Evolutionary conservation across 2,888 invertebrate genomes (phyloP).

Genomic region (Glyphotaelius pellucidus): DNA sequence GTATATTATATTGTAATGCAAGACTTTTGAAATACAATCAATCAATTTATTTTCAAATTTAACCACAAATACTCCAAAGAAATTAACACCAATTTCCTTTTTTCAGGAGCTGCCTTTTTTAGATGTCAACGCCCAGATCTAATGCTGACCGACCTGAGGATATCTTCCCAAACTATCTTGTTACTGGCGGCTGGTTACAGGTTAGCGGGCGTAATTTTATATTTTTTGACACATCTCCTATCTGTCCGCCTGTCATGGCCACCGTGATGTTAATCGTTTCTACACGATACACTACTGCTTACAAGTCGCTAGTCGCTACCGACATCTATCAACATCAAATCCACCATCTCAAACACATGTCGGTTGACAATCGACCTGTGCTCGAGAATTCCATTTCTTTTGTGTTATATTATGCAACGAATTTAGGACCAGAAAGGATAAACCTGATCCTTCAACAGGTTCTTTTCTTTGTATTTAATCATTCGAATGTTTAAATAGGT

Average conservation of each 20-base stretch:
- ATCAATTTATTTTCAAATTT: not conserved
- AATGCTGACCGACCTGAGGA: not conserved
- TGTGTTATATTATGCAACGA: conserved; percentile 37
- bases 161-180: conserved; percentile 58
- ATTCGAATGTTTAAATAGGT: conserved; percentile 35
- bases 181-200: conserved; percentile 40
- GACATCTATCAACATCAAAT: conserved; percentile 2
- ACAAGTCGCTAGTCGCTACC: conserved; percentile 41
- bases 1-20: not conserved
- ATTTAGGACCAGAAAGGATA: conserved; percentile 40
- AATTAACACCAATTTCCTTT: not conserved
- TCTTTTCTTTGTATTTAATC: conserved; percentile 53
- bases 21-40: not conserved
- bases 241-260: conserved; percentile 55
- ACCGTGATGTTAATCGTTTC: conserved; percentile 55
- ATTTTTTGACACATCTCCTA: conserved; percentile 56
- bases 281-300: conserved; percentile 43
- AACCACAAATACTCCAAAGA: not conserved
- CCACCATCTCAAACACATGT: conserved; percentile 58
- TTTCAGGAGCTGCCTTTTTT: conserved; percentile 33
- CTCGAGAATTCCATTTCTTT: conserved; percentile 32
- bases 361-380: conserved; percentile 52
- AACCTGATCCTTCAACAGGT: conserved; percentile 50
- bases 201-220: conserved; percentile 57
- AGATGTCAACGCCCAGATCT: conserved; percentile 43